Evolutionary conservation across 2,113 vertebrate genomes (phyloP).

Genomic region (Serinus canaria): DNA sequence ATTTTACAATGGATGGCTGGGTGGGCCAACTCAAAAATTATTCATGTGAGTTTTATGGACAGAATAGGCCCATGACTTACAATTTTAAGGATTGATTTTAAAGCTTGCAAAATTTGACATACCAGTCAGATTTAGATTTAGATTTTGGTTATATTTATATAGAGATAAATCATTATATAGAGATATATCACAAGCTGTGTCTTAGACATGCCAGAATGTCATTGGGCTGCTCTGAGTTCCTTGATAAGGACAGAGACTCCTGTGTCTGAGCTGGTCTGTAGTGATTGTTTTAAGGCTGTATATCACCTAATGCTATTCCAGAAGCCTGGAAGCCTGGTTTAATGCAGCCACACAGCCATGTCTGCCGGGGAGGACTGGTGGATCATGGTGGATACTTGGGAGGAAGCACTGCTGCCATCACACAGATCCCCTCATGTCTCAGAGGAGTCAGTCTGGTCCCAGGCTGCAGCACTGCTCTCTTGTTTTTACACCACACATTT

Average conservation of each 20-base stretch:
- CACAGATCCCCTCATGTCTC: not conserved
- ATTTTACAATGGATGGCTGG: not conserved
- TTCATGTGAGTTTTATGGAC: not conserved
- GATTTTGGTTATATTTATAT: too few relatives aligned
- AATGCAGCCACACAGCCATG: not conserved
- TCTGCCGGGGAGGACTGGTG: not conserved
- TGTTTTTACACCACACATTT: not conserved
- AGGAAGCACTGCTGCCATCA: not conserved
- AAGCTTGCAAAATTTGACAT: not conserved
- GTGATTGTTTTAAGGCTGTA: not conserved
- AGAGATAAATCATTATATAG: too few relatives aligned
- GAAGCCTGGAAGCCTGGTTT: not conserved
- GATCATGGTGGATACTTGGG: not conserved
- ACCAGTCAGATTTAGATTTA: too few relatives aligned
- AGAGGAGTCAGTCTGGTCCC: not conserved
- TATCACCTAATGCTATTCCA: not conserved
- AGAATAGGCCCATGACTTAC: not conserved
- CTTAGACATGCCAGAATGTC: fast-evolving
- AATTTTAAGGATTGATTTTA: not conserved
- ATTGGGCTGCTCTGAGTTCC: not conserved
- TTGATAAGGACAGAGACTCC: not conserved
- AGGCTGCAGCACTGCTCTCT: not conserved
- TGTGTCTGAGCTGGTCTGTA: not conserved
- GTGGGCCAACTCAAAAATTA: not conserved
- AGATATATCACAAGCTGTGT: not conserved